A percentile compares a stretch with the other conserved stretches of the same genome.
phyloP scores from a whole-genome alignment of 2,113 vertebrate genomes.

The Pavo muticus region DNA sequence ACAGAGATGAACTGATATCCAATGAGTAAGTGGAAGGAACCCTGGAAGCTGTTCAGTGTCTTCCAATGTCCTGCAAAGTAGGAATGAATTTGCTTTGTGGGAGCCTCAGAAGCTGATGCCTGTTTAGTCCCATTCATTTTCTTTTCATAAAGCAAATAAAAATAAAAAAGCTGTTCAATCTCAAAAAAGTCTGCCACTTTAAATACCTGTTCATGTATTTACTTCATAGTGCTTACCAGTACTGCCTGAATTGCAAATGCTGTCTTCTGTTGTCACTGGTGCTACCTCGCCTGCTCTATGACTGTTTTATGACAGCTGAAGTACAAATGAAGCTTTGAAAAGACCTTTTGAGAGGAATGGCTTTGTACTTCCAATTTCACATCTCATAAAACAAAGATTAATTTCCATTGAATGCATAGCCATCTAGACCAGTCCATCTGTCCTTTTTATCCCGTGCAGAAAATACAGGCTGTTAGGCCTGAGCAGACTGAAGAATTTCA shows the following conservation, averaged over 20 bases:
- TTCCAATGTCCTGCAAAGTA: neutral
- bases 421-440: neutral
- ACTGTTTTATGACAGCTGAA: neutral
- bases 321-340: neutral
- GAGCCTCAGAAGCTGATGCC: neutral
- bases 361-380: neutral
- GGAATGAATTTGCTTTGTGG: neutral
- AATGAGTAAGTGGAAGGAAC: neutral
- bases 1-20: neutral
- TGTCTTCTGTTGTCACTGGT: neutral
- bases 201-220: neutral
- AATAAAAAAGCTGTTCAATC: neutral
- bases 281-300: neutral
- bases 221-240: neutral
- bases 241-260: neutral
- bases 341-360: neutral
- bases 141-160: neutral
- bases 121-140: neutral
- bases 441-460: neutral
- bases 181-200: neutral
- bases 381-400: neutral
- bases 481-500: neutral
- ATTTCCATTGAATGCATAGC: neutral
- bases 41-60: neutral
- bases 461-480: neutral